Evolutionary conservation across 1,140 invertebrate species (phyloP).

Genomic region (Drosophila pectinifera): DNA sequence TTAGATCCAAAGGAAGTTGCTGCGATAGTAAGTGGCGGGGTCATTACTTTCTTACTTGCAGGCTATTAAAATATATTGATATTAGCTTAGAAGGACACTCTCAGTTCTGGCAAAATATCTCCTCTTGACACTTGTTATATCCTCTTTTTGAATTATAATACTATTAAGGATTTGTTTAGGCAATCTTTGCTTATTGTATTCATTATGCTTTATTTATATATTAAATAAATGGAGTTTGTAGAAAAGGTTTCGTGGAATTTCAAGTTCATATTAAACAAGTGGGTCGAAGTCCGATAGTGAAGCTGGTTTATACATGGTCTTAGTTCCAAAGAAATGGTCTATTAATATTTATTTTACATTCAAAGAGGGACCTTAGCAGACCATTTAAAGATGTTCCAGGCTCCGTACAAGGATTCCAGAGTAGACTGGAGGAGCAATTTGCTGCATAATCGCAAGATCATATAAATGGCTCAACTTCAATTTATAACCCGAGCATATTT

Average conservation of each 20-base stretch:
- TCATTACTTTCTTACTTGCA: background rate
- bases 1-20: conserved; percentile 21
- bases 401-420: background rate
- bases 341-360: background rate
- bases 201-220: background rate
- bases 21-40: conserved; percentile 6
- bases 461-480: conserved; percentile 79
- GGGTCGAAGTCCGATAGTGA: no score
- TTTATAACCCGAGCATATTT: conserved; percentile 74
- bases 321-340: background rate
- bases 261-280: no score
- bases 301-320: background rate
- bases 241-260: no score
- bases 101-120: background rate
- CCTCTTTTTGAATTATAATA: background rate
- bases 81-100: background rate
- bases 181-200: background rate
- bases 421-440: conserved; percentile 38
- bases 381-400: conserved; percentile 1
- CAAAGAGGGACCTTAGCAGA: background rate
- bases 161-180: background rate
- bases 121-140: no score
- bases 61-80: background rate
- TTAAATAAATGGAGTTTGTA: no score
- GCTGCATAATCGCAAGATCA: conserved; percentile 76